Base-by-base conservation (phyloP, 2,113 vertebrate species). In the Montifringilla adamsi region DNA sequence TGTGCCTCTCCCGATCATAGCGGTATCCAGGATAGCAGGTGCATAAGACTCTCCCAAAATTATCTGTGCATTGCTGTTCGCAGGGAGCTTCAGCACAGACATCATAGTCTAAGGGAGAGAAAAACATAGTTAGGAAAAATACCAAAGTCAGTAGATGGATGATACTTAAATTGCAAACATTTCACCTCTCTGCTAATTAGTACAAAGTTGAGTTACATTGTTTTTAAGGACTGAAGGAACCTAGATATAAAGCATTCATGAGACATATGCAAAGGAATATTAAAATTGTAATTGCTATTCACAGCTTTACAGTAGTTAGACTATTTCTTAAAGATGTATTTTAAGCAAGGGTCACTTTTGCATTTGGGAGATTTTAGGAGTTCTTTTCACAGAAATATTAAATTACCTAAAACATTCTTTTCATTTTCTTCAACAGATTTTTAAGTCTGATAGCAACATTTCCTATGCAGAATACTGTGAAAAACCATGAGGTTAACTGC, bases 31-130 rank as follows among this genome's bases (percentile, higher is more conserved):
- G 97, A 63, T 99, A 99, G 96, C 99, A 99, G 5, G 99, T 99
- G 93, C 99, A 99, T 23, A 99, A 96, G 35, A 99, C 99, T 6
- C 99, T 97, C 21, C 99, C 99, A 15, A 99, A 99, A 94, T 99
- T 99, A 86, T 99, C 99, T 0, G 99, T 99, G 90, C 99, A 99
- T 95, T 99, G 99, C 93, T 99, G 99, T 95, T 99, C 99, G 3
- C 99, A 99, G 50, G 99, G 99, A 60, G 99, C 99, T 84, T 98
- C 98, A 0, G 99, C 96, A 33, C 99, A 99, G 60, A 99, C 99
- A 13, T 99, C 99, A 11, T 99, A 99, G 86, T 99, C 99, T 99
- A 31, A n/a, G 63, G 96, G 41, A 62, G 47, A 97, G 58, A 95
- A 67, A 96, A 89, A 84, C 0, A 2, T 4, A 46, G 10, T 93